Percentiles rank a stretch among this genome's conserved stretches.
Evolutionary conservation across 2,888 invertebrate species (phyloP).

Genomic region (Sphaerophoria taeniata): DNA sequence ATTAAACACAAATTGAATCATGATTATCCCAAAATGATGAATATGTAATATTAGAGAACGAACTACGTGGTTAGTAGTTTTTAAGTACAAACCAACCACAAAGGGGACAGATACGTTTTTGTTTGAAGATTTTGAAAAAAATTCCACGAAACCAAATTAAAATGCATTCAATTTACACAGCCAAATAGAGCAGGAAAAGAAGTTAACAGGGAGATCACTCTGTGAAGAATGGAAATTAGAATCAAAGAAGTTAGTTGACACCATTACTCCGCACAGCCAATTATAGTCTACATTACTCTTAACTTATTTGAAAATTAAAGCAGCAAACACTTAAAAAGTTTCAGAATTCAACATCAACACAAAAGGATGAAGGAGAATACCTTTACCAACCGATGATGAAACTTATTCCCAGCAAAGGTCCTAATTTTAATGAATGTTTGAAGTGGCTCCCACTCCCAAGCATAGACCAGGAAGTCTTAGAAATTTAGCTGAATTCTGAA

Average conservation of each 20-base stretch:
- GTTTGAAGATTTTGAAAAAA: conserved; percentile 1
- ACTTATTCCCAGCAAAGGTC: conserved; percentile 3
- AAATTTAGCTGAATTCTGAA: conserved; percentile 63
- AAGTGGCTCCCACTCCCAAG: conserved; percentile 23
- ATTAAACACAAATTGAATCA: conserved; percentile 61
- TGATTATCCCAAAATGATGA: background rate
- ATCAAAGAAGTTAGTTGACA: conserved; percentile 63
- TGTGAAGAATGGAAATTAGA: conserved; percentile 64
- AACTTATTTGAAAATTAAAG: conserved; percentile 39
- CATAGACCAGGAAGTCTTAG: conserved; percentile 44
- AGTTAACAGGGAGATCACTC: conserved; percentile 42
- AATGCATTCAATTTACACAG: conserved; percentile 63
- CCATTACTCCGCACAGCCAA: conserved; percentile 36
- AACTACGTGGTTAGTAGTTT: conserved; percentile 40
- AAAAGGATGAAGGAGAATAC: conserved; percentile 8
- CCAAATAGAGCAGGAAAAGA: conserved; percentile 30
- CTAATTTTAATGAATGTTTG: conserved; percentile 21
- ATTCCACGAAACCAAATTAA: conserved; percentile 58
- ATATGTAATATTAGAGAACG: conserved; percentile 10
- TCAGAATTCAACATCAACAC: conserved; percentile 61
- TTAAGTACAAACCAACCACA: conserved; percentile 59
- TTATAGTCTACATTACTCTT: conserved; percentile 28
- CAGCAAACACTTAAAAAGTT: conserved; percentile 50
- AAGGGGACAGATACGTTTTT: conserved; percentile 31
- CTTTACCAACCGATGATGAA: conserved; percentile 20